phyloP scores from a whole-genome alignment of 2,113 vertebrate species.

The Neopipo cinnamomea region DNA sequence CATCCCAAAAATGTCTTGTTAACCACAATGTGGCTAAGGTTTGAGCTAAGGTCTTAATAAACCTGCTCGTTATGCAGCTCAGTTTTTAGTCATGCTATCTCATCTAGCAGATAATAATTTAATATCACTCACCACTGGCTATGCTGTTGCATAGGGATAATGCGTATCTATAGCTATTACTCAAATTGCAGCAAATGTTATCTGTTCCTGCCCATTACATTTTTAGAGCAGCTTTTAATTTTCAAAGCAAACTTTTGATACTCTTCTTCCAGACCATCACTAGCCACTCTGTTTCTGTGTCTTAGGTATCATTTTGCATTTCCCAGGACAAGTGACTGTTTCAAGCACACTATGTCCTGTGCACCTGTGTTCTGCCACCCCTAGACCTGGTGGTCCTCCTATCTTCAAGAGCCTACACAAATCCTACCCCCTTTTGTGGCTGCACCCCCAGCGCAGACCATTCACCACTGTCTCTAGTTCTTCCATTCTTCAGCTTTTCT shows the following conservation, averaged over 20 bases:
- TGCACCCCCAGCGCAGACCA: accelerated
- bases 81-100: neutral
- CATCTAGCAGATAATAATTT: neutral
- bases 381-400: neutral
- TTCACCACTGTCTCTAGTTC: neutral
- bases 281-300: neutral
- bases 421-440: accelerated
- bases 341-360: neutral
- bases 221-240: neutral
- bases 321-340: neutral
- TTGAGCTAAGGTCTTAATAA: neutral
- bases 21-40: neutral
- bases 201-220: neutral
- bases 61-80: neutral
- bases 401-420: neutral
- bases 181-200: neutral
- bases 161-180: neutral
- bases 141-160: neutral
- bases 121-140: neutral
- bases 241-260: neutral
- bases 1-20: neutral
- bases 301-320: neutral
- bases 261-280: neutral
- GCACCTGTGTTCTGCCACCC: neutral
- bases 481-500: neutral